These are phyloP conservation scores for Orestias chungarensis DNA, from an alignment of 2,797 vertebrate genomes.

Conservation along the genomic window DNA sequence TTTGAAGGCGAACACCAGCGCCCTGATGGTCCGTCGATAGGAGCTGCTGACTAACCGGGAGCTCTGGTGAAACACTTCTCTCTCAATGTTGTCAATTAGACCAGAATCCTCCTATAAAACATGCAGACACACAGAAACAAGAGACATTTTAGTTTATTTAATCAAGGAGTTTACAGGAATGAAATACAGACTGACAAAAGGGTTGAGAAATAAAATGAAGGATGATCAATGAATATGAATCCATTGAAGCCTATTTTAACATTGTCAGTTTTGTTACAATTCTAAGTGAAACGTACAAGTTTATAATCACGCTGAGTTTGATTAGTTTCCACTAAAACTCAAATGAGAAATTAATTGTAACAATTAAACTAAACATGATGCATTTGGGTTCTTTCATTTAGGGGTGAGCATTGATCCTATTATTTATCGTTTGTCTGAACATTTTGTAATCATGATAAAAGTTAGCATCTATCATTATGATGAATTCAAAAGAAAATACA, in stretches of 20 bases:
- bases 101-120: slow-evolving; percentile 85
- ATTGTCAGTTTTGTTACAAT: background rate
- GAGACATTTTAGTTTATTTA: background rate
- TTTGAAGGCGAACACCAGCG: slow-evolving; percentile 94
- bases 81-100: slow-evolving; percentile 94
- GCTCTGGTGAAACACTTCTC: slow-evolving; percentile 92
- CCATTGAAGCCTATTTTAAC: background rate
- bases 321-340: background rate
- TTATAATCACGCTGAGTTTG: background rate
- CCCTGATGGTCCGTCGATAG: slow-evolving; percentile 88
- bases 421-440: background rate
- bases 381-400: background rate
- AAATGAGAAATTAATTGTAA: background rate
- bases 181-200: background rate
- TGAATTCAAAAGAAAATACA: too few species aligned
- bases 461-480: background rate
- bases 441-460: background rate
- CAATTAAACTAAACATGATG: background rate
- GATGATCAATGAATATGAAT: background rate
- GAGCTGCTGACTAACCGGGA: slow-evolving; percentile 86
- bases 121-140: slow-evolving; percentile 10
- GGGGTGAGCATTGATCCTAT: background rate
- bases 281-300: background rate
- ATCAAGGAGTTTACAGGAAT: background rate
- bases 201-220: background rate